Base-by-base conservation (phyloP, 2,797 vertebrate species). In the Bradypus variegatus region DNA sequence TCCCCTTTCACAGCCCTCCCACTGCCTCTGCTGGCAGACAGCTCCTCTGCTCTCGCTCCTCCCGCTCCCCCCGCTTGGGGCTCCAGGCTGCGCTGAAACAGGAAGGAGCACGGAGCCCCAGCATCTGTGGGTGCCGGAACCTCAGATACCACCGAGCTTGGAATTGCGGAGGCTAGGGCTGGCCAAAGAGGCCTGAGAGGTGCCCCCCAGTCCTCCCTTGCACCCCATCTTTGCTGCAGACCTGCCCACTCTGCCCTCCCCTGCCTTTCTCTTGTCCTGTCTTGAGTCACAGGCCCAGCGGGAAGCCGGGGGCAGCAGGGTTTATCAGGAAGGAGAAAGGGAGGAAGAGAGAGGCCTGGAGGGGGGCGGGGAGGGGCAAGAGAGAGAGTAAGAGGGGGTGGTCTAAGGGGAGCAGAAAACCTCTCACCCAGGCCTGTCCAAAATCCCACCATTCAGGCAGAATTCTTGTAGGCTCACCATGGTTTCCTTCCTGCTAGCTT, bases 1-100 rank as follows among this genome's bases (percentile, higher is more conserved):
- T 93, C 86, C 88, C 92, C 90, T 55, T 73, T 92, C 91, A 21
- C 87, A 82, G 81, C 93, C 93, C 94, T 95, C 96, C 96, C 96
- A 96, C 96, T 80, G 91, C 95, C 94, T 88, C 81, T 25, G 11
- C 79, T 11, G 4, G 18, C 70, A 60, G 79, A 76, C 92, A 27
- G 65, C 90, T 55, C 69, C 75, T 36, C 89, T 55, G 64, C 65
- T 58, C 91, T 29, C n/a, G 21, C 86, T 50, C 85, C 23, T 77
- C 89, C 79, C 88, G 27, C 75, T 58, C 31, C 41, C 41, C 41
- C 41, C 41, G 41, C 41, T 45, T 5, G 41, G 0, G 15, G 86
- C 92, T 83, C 78, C 88, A 53, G 58, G 58, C 25, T 1, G 77
- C 1, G 2, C 91, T 62, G 77, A 83, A 29, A 55, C 33, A 8